Conservation (phyloP, 2,113 vertebrate genomes). For the Procavia capensis region DNA sequence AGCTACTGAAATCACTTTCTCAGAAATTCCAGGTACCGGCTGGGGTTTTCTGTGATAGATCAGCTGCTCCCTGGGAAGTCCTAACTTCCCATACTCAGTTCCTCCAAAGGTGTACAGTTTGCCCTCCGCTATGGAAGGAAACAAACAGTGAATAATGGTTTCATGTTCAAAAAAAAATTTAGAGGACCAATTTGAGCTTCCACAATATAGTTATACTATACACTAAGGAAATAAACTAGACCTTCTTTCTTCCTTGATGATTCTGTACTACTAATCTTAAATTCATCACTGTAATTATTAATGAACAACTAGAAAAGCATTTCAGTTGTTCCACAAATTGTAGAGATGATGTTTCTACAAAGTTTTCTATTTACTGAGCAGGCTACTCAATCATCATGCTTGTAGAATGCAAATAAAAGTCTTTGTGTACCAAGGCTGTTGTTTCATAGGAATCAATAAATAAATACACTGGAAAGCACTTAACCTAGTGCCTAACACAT, state of each 20-base stretch:
- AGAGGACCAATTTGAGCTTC: conserved; percentile 8
- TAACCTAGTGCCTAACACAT: neutral
- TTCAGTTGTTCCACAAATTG: conserved; percentile 52
- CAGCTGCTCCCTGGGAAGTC: conserved; percentile 90
- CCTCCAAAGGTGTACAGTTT: conserved; percentile 96
- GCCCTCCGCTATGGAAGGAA: conserved; percentile 90
- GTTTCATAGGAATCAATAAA: neutral
- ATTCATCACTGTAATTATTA: conserved; percentile 7
- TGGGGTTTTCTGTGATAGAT: conserved; percentile 91
- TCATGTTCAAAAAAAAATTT: conserved; percentile 2
- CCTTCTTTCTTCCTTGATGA: conserved; percentile 10
- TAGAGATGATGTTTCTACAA: neutral
- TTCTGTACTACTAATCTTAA: conserved; percentile 50
- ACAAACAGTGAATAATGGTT: conserved; percentile 50
- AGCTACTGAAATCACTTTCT: conserved; percentile 91
- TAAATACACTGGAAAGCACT: neutral
- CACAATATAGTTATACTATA: conserved; percentile 32
- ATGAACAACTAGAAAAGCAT: conserved; percentile 29
- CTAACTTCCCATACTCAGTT: conserved; percentile 94
- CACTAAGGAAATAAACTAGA: conserved; percentile 6
- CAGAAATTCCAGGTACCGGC: conserved; percentile 91
- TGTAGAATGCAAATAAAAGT: neutral
- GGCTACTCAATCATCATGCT: neutral
- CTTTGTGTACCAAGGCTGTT: neutral
- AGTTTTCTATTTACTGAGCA: neutral